Percentiles rank a stretch among this genome's conserved stretches.
These are phyloP conservation scores for Tribolium freemani DNA, from an alignment of 2,888 invertebrate species.

Conservation along the genomic window DNA sequence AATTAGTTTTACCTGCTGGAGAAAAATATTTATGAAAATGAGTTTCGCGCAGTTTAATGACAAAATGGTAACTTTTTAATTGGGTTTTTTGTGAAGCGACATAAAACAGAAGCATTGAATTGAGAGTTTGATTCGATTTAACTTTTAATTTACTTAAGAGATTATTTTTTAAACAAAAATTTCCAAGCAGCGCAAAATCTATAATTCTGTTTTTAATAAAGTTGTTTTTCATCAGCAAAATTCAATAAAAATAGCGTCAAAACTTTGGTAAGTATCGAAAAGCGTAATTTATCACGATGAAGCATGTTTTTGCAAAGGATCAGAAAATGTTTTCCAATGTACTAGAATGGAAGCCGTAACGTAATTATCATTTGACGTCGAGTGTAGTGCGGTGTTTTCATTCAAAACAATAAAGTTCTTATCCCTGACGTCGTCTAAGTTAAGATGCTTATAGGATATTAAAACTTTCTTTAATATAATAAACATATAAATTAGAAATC, in stretches of 20 bases:
- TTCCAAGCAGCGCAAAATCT: neutral
- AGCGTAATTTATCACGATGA: neutral
- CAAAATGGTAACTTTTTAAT: neutral
- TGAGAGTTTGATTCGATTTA: neutral
- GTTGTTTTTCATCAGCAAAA: neutral
- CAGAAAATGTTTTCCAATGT: constrained; percentile 13
- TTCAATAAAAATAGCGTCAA: neutral
- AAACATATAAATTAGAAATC: constrained; percentile 10
- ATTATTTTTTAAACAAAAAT: neutral
- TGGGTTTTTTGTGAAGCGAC: neutral
- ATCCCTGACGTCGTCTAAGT: constrained; percentile 13
- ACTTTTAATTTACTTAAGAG: neutral
- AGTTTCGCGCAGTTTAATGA: neutral
- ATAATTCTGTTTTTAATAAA: neutral
- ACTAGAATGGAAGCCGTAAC: constrained; percentile 8
- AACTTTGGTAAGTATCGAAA: neutral
- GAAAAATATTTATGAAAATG: neutral
- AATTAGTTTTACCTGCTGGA: constrained; percentile 18
- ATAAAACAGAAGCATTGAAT: neutral
- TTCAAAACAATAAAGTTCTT: constrained; percentile 21
- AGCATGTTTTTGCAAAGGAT: constrained; percentile 1
- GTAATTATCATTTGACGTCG: constrained; percentile 22
- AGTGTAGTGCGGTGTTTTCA: constrained; percentile 20
- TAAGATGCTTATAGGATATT: constrained; percentile 8
- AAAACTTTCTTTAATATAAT: constrained; percentile 15